These are phyloP conservation scores for Acipenser ruthenus DNA, from an alignment of 2,797 vertebrate species.

Conservation along the genomic window DNA sequence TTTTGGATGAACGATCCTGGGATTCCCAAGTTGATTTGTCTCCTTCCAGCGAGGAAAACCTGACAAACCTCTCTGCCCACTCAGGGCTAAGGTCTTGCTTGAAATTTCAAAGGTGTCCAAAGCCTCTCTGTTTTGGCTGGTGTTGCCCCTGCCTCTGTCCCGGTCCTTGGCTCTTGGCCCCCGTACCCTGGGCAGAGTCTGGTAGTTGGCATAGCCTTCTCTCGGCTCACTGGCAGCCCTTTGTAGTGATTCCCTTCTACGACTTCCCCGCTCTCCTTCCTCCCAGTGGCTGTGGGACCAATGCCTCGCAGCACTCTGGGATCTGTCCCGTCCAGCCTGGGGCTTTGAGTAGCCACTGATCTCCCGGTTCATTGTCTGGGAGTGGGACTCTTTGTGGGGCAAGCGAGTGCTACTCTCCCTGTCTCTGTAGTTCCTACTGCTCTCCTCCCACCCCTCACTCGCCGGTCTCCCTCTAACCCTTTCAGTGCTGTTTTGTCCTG, in stretches of 20 bases:
- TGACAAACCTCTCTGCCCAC: no score
- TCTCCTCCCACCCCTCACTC: slow-evolving; percentile 7
- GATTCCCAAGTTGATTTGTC: no score
- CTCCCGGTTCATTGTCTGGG: no score
- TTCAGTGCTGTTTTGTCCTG: slow-evolving; percentile 1
- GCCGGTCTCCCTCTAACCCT: slow-evolving; percentile 14
- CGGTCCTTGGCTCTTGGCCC: background rate
- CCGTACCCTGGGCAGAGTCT: background rate
- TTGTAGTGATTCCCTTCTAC: background rate
- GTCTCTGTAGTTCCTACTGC: background rate
- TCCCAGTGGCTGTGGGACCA: slow-evolving; percentile 14
- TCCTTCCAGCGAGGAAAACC: no score
- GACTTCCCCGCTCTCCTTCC: slow-evolving; percentile 20
- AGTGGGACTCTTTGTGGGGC: no score
- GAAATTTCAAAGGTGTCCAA: no score
- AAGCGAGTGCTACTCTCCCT: no score
- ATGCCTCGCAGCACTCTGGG: slow-evolving; percentile 20
- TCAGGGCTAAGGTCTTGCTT: no score
- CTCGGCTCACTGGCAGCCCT: slow-evolving; percentile 5
- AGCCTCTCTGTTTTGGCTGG: background rate
- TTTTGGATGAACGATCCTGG: no score
- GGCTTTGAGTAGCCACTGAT: slow-evolving; percentile 11
- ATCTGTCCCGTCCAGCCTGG: slow-evolving; percentile 52
- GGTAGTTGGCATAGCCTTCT: background rate
- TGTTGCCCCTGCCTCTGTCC: slow-evolving; percentile 18